Conservation (phyloP, 2,797 vertebrate genomes). For the Valencia hispanica region DNA sequence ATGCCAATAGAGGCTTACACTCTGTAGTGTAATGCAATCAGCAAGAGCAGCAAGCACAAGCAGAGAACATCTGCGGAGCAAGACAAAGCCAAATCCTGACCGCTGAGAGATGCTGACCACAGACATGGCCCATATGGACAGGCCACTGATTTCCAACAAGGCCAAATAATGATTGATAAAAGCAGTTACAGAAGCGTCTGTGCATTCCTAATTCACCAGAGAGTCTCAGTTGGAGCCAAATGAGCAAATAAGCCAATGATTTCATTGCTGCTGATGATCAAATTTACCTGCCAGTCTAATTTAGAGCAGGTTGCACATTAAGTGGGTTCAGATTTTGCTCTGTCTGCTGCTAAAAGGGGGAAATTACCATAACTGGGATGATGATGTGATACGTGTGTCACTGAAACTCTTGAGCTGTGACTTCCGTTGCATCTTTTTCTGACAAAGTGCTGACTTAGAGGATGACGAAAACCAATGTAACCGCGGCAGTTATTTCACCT, state of each 20-base stretch:
- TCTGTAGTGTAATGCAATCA: slow-evolving; percentile 53
- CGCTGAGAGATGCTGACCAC: slow-evolving; percentile 69
- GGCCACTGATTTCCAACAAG: slow-evolving; percentile 62
- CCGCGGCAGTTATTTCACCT: slow-evolving; percentile 28
- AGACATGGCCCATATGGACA: slow-evolving; percentile 70
- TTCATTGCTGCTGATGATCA: slow-evolving; percentile 63
- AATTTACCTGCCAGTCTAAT: slow-evolving; percentile 56
- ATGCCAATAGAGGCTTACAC: slow-evolving; percentile 25
- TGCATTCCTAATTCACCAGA: slow-evolving; percentile 55
- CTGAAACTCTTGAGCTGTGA: slow-evolving; percentile 29
- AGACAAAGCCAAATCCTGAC: slow-evolving; percentile 59
- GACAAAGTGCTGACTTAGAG: slow-evolving; percentile 42
- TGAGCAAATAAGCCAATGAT: slow-evolving; percentile 62
- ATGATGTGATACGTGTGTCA: slow-evolving; percentile 21
- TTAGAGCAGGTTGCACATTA: slow-evolving; percentile 41
- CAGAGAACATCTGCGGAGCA: slow-evolving; percentile 69
- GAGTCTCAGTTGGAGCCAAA: slow-evolving; percentile 56
- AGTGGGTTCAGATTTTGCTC: slow-evolving; percentile 19
- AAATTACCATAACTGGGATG: slow-evolving; percentile 21
- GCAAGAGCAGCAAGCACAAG: slow-evolving; percentile 59
- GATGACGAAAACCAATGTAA: slow-evolving; percentile 64
- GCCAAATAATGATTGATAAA: slow-evolving; percentile 79
- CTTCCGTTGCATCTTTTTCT: slow-evolving; percentile 25
- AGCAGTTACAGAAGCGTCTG: slow-evolving; percentile 44
- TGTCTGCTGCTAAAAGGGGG: slow-evolving; percentile 22